Conservation (phyloP, 2,113 vertebrate species). For the Atherinomorus stipes region DNA sequence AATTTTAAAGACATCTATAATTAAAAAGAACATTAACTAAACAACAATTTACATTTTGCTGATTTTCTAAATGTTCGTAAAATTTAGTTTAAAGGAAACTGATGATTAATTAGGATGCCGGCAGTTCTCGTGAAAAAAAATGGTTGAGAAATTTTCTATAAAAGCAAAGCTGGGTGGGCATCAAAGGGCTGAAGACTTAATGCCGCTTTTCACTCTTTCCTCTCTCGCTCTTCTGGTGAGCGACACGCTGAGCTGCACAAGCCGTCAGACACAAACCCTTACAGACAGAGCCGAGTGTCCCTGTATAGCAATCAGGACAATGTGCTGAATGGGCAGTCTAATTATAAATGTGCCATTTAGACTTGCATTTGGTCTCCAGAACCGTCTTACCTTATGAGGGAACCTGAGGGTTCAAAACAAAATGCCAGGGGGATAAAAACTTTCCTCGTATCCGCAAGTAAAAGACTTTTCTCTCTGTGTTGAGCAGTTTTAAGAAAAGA, state of each 20-base stretch:
- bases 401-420: constrained; percentile 93
- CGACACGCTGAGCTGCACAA: constrained; percentile 77
- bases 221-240: constrained; percentile 36
- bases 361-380: constrained; percentile 89
- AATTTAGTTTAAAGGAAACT: constrained; percentile 9
- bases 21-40: background rate
- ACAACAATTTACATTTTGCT: too few relatives aligned
- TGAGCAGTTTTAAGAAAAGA: background rate
- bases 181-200: constrained; percentile 39
- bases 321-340: constrained; percentile 99
- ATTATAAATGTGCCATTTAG: constrained; percentile 99
- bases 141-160: constrained; percentile 39
- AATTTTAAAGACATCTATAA: background rate
- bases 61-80: background rate
- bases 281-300: constrained; percentile 88
- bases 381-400: constrained; percentile 99
- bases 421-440: constrained; percentile 90
- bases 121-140: constrained; percentile 6
- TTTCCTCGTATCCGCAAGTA: constrained; percentile 80
- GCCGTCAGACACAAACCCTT: constrained; percentile 75
- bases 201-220: constrained; percentile 57
- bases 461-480: constrained; percentile 76
- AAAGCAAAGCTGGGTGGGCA: constrained; percentile 50
- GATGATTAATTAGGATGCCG: constrained; percentile 33
- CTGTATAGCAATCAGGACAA: constrained; percentile 92